Base-by-base conservation (phyloP, 2,888 invertebrate species). In the Hetaerina titia region DNA sequence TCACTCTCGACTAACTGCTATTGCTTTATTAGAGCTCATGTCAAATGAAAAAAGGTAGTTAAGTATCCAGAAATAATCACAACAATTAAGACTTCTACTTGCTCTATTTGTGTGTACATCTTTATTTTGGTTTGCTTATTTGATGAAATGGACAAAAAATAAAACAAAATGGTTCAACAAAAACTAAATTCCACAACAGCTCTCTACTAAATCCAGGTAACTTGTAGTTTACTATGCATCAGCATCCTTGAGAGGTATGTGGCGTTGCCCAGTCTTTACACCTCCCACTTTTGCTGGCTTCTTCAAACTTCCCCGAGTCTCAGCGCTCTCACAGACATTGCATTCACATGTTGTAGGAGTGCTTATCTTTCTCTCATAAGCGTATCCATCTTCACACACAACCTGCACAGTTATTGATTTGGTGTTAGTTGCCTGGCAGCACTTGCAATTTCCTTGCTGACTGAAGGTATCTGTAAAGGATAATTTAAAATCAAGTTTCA, bases 371-470 rank as follows among this genome's bases (percentile, higher is more conserved):
- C 97, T 96, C 45, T 96, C 96, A 95, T 96, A 96, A 81, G 95
- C 96, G 64, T 96, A 96, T 8, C 97, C 97, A 96, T 97, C 97
- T 13, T 96, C 96, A 95, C 97, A 97, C 13, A 96, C 96, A 95
- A 97, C 96, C 69, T 96, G 96, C 0, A 97, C 97, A 6, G 96
- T 95, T 25, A 97, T 90, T 19, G 90, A 74, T 57, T 95, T 90
- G 15, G 90, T 90, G n/a, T 57, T 74, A 15, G 87, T 81, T 8
- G 90, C 89, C n/a, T 96, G 96, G 95, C 97, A 98, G 96, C 98
- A 98, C 95, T 96, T 96, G 95, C 97, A 97, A 56, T 96, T 95
- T 9, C 95, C 96, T 8, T 96, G 95, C 95, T 96, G 96, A 13
- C 95, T 95, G 95, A 96, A 96, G 56, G 95, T 96, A 17, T 94